A percentile compares a stretch with the other conserved stretches of the same genome.
Evolutionary conservation across 2,797 vertebrate species (phyloP).

Genomic region (Melanotaenia boesemani): DNA sequence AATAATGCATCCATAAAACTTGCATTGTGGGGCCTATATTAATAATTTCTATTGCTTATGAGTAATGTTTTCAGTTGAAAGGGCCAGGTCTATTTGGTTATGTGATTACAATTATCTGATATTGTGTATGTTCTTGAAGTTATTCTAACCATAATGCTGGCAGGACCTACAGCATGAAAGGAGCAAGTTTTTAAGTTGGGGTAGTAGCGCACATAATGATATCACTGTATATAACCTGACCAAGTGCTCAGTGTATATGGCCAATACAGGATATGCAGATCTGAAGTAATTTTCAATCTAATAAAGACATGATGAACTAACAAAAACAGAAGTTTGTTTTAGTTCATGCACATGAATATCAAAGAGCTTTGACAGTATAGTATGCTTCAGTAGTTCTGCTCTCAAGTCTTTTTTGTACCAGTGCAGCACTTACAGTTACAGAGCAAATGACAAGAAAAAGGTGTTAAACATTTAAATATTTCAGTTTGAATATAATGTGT

Average conservation of each 20-base stretch:
- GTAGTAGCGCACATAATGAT: too few relatives aligned
- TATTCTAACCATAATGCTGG: too few relatives aligned
- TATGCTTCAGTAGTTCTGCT: background rate
- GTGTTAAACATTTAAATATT: background rate
- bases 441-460: background rate
- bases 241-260: too few relatives aligned
- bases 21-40: background rate
- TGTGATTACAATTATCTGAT: background rate
- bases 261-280: too few relatives aligned
- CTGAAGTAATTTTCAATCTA: too few relatives aligned
- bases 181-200: too few relatives aligned
- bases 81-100: background rate
- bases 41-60: background rate
- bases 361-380: background rate
- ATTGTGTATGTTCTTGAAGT: background rate
- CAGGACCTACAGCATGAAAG: too few relatives aligned
- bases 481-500: background rate
- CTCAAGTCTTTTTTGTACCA: too few relatives aligned
- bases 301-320: background rate
- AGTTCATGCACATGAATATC: too few relatives aligned
- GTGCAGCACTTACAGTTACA: background rate
- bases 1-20: too few relatives aligned
- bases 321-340: background rate
- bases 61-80: background rate
- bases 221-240: too few relatives aligned